Percentiles rank a stretch among this genome's conserved stretches.
Evolutionary conservation across 1,140 invertebrate species (phyloP).

Genomic region (Protaetia brevitarsis): DNA sequence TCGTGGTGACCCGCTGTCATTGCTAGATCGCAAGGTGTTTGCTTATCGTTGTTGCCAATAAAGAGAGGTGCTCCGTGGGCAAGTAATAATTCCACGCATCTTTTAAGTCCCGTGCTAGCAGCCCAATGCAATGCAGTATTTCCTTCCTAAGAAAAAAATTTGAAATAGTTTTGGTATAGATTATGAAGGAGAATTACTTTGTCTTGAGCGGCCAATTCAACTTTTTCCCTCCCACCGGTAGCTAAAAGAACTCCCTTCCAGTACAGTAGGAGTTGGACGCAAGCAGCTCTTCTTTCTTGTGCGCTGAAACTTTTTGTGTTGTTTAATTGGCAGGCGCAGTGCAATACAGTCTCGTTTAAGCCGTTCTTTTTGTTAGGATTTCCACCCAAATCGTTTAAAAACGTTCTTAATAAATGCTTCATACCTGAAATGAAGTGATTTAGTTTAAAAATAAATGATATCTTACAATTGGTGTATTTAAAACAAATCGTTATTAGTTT

Average conservation of each 20-base stretch:
- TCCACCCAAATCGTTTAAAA: slow-evolving; percentile 63
- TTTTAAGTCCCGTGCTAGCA: slow-evolving; percentile 61
- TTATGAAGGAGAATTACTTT: slow-evolving; percentile 49
- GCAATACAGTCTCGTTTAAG: slow-evolving; percentile 62
- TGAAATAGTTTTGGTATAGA: not conserved
- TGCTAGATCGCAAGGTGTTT: slow-evolving; percentile 66
- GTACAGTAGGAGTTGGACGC: slow-evolving; percentile 61
- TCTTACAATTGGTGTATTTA: no score
- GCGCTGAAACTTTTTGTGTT: slow-evolving; percentile 55
- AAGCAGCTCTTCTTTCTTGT: slow-evolving; percentile 58
- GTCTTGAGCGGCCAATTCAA: slow-evolving; percentile 60
- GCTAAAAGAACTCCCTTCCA: slow-evolving; percentile 58
- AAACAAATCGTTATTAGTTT: no score
- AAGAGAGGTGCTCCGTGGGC: slow-evolving; percentile 60
- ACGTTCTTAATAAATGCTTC: slow-evolving; percentile 62
- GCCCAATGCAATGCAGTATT: slow-evolving; percentile 69
- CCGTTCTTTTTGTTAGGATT: slow-evolving; percentile 70
- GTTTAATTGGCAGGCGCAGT: slow-evolving; percentile 60
- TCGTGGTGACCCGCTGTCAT: slow-evolving; percentile 58
- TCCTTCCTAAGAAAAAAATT: slow-evolving; percentile 51
- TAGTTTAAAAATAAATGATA: no score
- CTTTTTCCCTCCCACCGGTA: slow-evolving; percentile 57
- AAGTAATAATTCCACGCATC: slow-evolving; percentile 64
- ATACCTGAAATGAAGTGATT: slow-evolving; percentile 42
- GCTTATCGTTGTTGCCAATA: slow-evolving; percentile 60